Evolutionary conservation across 1,140 invertebrate species (phyloP).

Genomic region (Temnothorax curvispinosus): DNA sequence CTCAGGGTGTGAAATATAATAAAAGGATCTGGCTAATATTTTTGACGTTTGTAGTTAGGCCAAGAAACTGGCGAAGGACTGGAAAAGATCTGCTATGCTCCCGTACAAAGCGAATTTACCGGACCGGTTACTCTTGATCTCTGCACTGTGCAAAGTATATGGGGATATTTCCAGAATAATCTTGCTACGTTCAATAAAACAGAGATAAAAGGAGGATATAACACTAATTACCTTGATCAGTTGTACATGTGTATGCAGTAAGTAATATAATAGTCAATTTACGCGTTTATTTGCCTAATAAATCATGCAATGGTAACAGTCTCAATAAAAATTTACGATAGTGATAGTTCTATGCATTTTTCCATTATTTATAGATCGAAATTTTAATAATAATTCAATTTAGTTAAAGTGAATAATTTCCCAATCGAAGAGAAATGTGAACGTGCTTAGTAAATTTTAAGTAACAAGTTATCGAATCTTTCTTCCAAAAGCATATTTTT

Average conservation of each 20-base stretch:
- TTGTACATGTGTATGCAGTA: slow-evolving; percentile 85
- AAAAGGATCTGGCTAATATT: not conserved
- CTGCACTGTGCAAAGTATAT: slow-evolving; percentile 93
- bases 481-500: not conserved
- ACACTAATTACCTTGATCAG: slow-evolving; percentile 84
- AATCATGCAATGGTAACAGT: not conserved
- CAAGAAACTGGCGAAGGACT: slow-evolving; percentile 85
- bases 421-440: not conserved
- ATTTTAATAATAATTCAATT: slow-evolving; percentile 11
- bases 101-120: slow-evolving; percentile 89
- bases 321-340: not conserved
- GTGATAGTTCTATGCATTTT: not conserved
- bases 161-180: slow-evolving; percentile 92
- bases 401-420: not conserved
- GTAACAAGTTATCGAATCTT: not conserved
- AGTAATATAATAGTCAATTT: slow-evolving; percentile 43
- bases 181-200: slow-evolving; percentile 84
- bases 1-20: slow-evolving; percentile 24
- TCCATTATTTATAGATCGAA: not conserved
- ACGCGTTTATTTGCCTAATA: not conserved
- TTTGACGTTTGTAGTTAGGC: slow-evolving; percentile 78
- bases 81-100: slow-evolving; percentile 94
- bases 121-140: slow-evolving; percentile 86
- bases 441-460: not conserved
- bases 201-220: not conserved